These are phyloP conservation scores for Drosophila carrolli DNA, from an alignment of 1,140 invertebrate genomes.

Conservation along the genomic window DNA sequence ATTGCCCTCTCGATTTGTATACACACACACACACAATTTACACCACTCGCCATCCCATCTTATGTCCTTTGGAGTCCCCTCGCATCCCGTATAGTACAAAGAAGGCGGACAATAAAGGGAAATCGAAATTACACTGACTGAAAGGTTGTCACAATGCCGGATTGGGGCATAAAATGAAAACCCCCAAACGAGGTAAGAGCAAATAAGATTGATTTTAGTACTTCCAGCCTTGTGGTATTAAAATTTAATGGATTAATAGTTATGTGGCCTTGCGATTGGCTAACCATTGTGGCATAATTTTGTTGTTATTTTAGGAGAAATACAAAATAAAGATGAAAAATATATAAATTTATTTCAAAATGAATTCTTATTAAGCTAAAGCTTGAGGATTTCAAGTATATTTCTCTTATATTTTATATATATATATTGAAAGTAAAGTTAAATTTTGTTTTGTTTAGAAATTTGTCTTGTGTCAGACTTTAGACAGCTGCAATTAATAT, in stretches of 20 bases:
- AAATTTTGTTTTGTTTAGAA: too few relatives aligned
- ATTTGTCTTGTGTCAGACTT: too few relatives aligned
- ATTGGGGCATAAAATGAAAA: slow-evolving; percentile 37
- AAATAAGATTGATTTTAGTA: slow-evolving; percentile 40
- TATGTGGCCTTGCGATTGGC: neutral
- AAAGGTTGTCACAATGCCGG: slow-evolving; percentile 35
- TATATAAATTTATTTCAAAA: neutral
- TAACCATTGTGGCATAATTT: neutral
- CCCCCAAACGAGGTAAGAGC: slow-evolving; percentile 5
- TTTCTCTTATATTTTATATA: too few relatives aligned
- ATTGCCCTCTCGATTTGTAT: slow-evolving; percentile 65
- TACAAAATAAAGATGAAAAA: neutral
- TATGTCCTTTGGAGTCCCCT: neutral
- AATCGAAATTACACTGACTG: slow-evolving; percentile 51
- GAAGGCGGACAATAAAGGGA: slow-evolving; percentile 44
- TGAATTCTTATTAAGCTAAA: too few relatives aligned
- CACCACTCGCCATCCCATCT: slow-evolving; percentile 9
- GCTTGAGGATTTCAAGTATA: too few relatives aligned
- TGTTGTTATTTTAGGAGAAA: neutral
- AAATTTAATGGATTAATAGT: slow-evolving; percentile 20
- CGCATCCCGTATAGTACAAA: slow-evolving; percentile 8
- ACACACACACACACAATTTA: slow-evolving; percentile 9
- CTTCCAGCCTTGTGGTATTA: slow-evolving; percentile 10
- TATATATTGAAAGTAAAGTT: too few relatives aligned
- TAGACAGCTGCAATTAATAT: too few relatives aligned